phyloP scores from a whole-genome alignment of 2,113 vertebrate genomes.

The Ariopsis seemanni region DNA sequence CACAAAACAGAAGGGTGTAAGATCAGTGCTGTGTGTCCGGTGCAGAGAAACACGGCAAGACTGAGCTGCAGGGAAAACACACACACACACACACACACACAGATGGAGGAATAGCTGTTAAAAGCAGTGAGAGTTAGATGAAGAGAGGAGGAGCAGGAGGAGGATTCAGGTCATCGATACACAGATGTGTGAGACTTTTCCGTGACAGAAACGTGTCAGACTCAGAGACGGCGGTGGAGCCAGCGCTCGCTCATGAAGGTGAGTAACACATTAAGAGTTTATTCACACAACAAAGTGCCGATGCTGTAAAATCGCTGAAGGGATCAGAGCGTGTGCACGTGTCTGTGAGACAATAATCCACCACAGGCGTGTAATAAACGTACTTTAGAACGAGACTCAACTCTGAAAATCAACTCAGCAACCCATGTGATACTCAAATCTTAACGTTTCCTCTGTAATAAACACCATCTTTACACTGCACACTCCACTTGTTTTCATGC shows the following conservation, averaged over 20 bases:
- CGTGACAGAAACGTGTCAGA: slow-evolving; percentile 28
- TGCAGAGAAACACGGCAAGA: background rate
- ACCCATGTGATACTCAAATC: background rate
- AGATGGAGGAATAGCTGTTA: slow-evolving; percentile 1
- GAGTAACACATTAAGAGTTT: slow-evolving; percentile 26
- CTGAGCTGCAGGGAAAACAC: background rate
- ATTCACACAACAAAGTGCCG: background rate
- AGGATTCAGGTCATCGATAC: slow-evolving; percentile 34
- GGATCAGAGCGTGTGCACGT: background rate
- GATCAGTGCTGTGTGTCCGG: background rate
- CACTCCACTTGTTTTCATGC: background rate
- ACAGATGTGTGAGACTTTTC: background rate
- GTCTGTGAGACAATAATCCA: no score
- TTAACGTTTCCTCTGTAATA: background rate
- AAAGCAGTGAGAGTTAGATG: background rate
- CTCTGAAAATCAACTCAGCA: background rate
- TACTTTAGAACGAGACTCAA: no score
- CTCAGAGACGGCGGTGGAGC: background rate
- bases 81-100: background rate
- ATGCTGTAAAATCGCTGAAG: background rate
- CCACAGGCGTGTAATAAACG: background rate
- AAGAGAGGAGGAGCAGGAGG: slow-evolving; percentile 36
- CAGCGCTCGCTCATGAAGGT: slow-evolving; percentile 34
- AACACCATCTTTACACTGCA: background rate
- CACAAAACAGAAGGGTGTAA: background rate